Evolutionary conservation across 2,113 vertebrate genomes (phyloP).

Genomic region (Tragelaphus buxtoni): DNA sequence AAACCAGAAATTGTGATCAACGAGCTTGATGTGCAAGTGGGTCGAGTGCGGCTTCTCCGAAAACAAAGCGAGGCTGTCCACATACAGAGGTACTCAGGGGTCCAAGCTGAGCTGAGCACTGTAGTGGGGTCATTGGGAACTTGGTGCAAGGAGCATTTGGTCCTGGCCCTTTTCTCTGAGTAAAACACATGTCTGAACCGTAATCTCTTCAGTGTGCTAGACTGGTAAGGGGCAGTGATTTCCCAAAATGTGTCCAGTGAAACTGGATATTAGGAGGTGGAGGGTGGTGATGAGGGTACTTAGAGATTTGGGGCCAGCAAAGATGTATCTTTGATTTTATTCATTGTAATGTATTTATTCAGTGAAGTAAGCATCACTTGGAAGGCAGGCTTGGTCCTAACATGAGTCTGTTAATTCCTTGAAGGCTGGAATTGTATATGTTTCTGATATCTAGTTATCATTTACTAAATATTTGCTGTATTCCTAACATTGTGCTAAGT

Average conservation of each 20-base stretch:
- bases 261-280: not conserved
- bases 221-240: not conserved
- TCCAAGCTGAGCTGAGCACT: not conserved
- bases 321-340: not conserved
- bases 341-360: not conserved
- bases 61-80: constrained; percentile 85
- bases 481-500: not conserved
- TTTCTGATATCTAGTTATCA: not conserved
- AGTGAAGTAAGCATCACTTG: not conserved
- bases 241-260: not conserved
- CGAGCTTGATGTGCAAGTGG: constrained; percentile 89
- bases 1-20: constrained; percentile 89
- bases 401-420: not conserved
- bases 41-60: constrained; percentile 83
- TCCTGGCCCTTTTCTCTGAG: not conserved
- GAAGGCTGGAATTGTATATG: not conserved
- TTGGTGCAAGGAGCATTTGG: not conserved
- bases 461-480: not conserved
- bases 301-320: not conserved
- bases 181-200: not conserved
- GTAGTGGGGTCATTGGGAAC: not conserved
- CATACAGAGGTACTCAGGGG: constrained; percentile 81
- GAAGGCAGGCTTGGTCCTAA: not conserved
- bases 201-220: not conserved
- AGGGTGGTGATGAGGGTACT: not conserved